Percentiles rank a stretch among this genome's conserved stretches.
Conservation (phyloP, 2,888 invertebrate species). For the Prosapia bicincta region DNA sequence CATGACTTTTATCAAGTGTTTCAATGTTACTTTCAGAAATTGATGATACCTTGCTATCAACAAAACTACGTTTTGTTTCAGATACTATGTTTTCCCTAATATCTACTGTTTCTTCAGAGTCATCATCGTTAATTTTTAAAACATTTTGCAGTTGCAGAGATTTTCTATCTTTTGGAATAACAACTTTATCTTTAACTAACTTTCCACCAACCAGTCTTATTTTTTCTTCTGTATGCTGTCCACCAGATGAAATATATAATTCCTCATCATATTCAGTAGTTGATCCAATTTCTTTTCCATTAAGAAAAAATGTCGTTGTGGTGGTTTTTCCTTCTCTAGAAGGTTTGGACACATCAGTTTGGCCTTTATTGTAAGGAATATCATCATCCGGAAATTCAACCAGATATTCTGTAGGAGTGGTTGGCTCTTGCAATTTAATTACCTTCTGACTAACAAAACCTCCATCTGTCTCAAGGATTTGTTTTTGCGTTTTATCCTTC, state of each 20-base stretch:
- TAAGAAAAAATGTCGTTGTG: background rate
- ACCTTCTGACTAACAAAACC: background rate
- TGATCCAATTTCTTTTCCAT: background rate
- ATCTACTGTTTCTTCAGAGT: background rate
- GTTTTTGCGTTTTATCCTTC: background rate
- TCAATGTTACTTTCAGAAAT: background rate
- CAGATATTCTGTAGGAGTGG: background rate
- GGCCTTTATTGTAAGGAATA: background rate
- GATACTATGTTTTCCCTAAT: background rate
- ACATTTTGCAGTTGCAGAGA: too few relatives aligned
- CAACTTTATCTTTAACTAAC: slow-evolving; percentile 21
- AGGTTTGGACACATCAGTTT: too few relatives aligned
- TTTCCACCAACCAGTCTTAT: slow-evolving; percentile 30
- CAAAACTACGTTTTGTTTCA: slow-evolving; percentile 17
- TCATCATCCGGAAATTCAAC: background rate
- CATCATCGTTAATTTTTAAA: too few relatives aligned
- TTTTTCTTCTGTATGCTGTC: background rate
- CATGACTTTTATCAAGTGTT: background rate
- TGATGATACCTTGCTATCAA: slow-evolving; percentile 29
- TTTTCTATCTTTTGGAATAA: too few relatives aligned
- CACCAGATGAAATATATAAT: background rate
- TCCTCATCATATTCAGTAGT: background rate
- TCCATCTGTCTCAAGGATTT: too few relatives aligned
- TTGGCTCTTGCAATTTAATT: background rate
- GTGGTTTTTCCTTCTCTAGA: background rate